A percentile compares a stretch with the other conserved stretches of the same genome.
These are phyloP conservation scores for Phasianus colchicus DNA, from an alignment of 2,113 vertebrate species.

Conservation along the genomic window DNA sequence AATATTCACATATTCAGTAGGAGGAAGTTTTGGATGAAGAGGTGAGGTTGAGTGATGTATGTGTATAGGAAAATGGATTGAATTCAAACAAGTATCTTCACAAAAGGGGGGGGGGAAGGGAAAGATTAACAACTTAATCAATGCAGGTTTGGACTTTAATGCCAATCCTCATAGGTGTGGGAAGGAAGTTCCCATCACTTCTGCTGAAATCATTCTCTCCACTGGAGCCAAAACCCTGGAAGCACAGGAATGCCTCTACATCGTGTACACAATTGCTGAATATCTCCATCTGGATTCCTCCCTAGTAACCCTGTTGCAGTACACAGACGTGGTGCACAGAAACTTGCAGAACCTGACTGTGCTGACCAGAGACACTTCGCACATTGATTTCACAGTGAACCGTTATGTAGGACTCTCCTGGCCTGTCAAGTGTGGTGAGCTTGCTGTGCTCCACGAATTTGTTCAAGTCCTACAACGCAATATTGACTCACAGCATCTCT, in stretches of 20 bases:
- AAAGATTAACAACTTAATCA: not conserved
- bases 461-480: slow-evolving; percentile 34
- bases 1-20: not conserved
- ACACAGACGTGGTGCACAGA: not conserved
- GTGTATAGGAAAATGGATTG: not conserved
- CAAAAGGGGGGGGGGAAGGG: fast-evolving
- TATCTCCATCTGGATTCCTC: slow-evolving; percentile 41
- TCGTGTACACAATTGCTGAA: not conserved
- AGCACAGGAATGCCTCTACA: not conserved
- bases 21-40: not conserved
- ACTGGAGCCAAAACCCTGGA: not conserved
- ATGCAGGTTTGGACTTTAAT: not conserved
- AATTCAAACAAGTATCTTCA: not conserved
- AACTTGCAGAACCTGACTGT: not conserved
- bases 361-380: not conserved
- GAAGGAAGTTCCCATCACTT: not conserved
- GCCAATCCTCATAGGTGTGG: slow-evolving; percentile 23
- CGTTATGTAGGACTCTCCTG: slow-evolving; percentile 30
- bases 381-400: fast-evolving
- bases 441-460: not conserved
- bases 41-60: not conserved
- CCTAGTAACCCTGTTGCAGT: slow-evolving; percentile 27
- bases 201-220: slow-evolving; percentile 45
- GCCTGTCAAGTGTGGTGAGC: slow-evolving; percentile 11
- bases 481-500: not conserved